Evolutionary conservation across 2,888 invertebrate genomes (phyloP).

Genomic region (Dusona sp.): DNA sequence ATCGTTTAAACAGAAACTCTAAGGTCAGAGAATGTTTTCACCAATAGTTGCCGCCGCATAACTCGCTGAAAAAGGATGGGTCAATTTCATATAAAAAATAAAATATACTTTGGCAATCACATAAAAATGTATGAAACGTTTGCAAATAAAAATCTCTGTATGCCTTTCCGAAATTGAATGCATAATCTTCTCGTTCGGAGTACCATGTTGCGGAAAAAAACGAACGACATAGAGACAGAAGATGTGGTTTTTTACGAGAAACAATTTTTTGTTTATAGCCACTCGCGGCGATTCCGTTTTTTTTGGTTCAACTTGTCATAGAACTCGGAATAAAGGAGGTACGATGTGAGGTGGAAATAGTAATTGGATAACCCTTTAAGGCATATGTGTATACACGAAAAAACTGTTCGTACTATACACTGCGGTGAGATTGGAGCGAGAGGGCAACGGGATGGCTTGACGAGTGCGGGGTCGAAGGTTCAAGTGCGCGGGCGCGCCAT

Average conservation of each 20-base stretch:
- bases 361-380: slow-evolving; percentile 67
- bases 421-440: slow-evolving; percentile 39
- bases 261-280: not conserved
- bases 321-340: slow-evolving; percentile 50
- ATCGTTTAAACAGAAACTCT: not conserved
- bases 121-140: not conserved
- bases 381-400: slow-evolving; percentile 35
- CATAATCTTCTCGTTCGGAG: not conserved
- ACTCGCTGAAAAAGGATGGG: not conserved
- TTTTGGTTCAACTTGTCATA: slow-evolving; percentile 42
- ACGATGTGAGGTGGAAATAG: slow-evolving; percentile 66
- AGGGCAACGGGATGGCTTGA: slow-evolving; percentile 1
- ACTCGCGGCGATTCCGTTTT: slow-evolving; percentile 17
- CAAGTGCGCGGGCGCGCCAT: slow-evolving; percentile 67
- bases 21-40: too few species aligned
- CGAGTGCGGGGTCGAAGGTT: slow-evolving; percentile 62
- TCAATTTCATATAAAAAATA: not conserved
- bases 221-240: not conserved
- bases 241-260: not conserved
- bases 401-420: slow-evolving; percentile 32
- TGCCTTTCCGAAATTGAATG: not conserved
- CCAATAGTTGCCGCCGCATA: not conserved
- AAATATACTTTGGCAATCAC: not conserved
- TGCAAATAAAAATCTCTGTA: not conserved
- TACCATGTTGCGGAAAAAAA: not conserved